phyloP scores from a whole-genome alignment of 30 jellyfish, hydroid and myxozoan species.

The Turritopsis rubra region DNA sequence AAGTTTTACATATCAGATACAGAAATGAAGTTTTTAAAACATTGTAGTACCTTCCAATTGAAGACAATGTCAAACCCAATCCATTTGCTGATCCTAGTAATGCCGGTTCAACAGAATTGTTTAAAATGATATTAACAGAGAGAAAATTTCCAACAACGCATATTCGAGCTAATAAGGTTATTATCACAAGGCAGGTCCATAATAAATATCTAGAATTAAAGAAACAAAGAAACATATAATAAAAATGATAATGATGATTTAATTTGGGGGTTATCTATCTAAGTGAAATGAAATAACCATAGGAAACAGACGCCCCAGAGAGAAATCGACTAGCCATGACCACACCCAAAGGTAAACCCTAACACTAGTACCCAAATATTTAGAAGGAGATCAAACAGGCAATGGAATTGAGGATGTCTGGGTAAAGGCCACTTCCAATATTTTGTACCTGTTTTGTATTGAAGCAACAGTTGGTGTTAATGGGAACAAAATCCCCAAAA shows the following conservation, averaged over 20 bases:
- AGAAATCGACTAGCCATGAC: too few relatives aligned
- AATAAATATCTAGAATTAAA: neutral
- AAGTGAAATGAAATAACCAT: neutral
- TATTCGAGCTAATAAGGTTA: neutral
- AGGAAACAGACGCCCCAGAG: too few relatives aligned
- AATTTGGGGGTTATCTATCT: neutral
- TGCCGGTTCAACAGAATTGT: slow-evolving; percentile 4
- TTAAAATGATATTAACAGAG: neutral
- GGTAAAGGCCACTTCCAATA: neutral
- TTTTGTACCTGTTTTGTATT: neutral
- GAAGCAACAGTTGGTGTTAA: neutral
- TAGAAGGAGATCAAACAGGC: neutral
- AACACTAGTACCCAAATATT: neutral
- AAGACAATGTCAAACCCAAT: slow-evolving; percentile 17
- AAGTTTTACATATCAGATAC: neutral
- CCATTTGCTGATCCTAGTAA: slow-evolving; percentile 25
- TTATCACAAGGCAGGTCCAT: neutral
- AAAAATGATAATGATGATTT: neutral
- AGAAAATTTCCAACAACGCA: neutral
- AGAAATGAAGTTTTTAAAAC: neutral
- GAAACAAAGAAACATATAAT: neutral
- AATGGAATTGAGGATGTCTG: neutral
- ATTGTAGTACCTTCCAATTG: slow-evolving; percentile 37
- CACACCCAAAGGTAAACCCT: too few relatives aligned
- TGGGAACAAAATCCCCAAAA: neutral